Conservation (phyloP, 92 coral and sea anemone genomes). For the Porites rus region DNA sequence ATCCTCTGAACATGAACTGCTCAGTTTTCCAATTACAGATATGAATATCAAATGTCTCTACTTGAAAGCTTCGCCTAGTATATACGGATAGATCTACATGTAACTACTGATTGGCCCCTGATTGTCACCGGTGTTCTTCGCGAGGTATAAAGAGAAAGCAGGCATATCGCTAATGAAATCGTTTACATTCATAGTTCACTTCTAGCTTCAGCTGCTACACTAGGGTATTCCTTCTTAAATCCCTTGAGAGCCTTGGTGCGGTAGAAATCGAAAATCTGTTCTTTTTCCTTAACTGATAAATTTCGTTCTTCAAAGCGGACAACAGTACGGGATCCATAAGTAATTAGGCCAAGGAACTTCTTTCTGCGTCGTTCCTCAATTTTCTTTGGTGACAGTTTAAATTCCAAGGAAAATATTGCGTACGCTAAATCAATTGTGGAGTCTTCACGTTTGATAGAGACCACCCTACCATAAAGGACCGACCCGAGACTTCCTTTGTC, state of each 20-base stretch:
- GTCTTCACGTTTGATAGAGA: slow-evolving; percentile 34
- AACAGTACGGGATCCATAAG: slow-evolving; percentile 20
- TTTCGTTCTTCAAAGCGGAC: slow-evolving; percentile 38
- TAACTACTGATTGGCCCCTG: too few species aligned
- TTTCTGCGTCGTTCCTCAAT: slow-evolving; percentile 9
- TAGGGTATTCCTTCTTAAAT: slow-evolving; percentile 36
- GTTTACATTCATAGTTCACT: neutral
- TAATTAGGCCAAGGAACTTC: slow-evolving; percentile 19
- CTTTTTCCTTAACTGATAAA: slow-evolving; percentile 34
- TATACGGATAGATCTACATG: too few species aligned
- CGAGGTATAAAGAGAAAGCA: too few species aligned
- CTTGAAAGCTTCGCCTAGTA: too few species aligned
- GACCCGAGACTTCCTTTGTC: slow-evolving; percentile 40
- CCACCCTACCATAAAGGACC: slow-evolving; percentile 38
- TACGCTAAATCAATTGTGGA: slow-evolving; percentile 59
- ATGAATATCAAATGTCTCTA: too few species aligned
- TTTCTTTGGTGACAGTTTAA: slow-evolving; percentile 48
- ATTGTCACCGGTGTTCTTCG: too few species aligned
- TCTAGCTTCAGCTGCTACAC: neutral
- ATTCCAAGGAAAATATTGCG: slow-evolving; percentile 47
- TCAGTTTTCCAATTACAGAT: too few species aligned
- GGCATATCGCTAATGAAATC: too few species aligned
- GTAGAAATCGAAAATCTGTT: slow-evolving; percentile 26
- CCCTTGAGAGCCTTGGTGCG: slow-evolving; percentile 43
- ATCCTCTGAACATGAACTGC: too few species aligned